These are phyloP conservation scores for Gastrophysa polygoni DNA, from an alignment of 2,888 invertebrate genomes.

Conservation along the genomic window DNA sequence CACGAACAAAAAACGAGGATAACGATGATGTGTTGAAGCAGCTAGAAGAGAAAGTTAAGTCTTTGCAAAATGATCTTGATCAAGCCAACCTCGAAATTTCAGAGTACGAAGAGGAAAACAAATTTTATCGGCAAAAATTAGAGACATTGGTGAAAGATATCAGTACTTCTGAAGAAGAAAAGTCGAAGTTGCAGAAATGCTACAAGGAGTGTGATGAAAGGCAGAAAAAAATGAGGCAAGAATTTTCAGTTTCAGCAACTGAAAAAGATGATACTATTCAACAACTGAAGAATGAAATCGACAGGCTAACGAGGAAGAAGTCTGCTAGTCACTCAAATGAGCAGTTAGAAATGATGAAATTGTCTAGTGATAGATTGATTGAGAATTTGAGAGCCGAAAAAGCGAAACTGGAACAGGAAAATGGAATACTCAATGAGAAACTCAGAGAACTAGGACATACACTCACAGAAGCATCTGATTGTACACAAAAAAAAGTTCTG, in stretches of 20 bases:
- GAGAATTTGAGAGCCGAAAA: constrained; percentile 4
- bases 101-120: constrained; percentile 34
- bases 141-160: constrained; percentile 18
- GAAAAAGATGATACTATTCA: constrained; percentile 21
- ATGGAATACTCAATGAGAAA: neutral
- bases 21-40: constrained; percentile 7
- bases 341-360: neutral
- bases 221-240: constrained; percentile 12
- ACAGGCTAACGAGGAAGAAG: neutral
- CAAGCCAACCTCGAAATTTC: constrained; percentile 23
- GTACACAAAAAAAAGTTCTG: neutral
- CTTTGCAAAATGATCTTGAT: constrained; percentile 18
- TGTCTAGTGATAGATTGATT: neutral
- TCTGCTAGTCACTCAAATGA: neutral
- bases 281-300: constrained; percentile 23
- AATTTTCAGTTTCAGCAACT: constrained; percentile 10
- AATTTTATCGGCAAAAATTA: constrained; percentile 25
- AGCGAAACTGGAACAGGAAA: neutral
- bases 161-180: constrained; percentile 18
- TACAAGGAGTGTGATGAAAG: constrained; percentile 15
- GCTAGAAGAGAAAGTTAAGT: constrained; percentile 16
- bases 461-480: neutral
- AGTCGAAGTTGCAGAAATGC: constrained; percentile 15
- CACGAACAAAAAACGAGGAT: neutral
- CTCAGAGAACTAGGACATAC: neutral